Evolutionary conservation across 2,113 vertebrate species (phyloP).

Genomic region (Megaleporinus macrocephalus): DNA sequence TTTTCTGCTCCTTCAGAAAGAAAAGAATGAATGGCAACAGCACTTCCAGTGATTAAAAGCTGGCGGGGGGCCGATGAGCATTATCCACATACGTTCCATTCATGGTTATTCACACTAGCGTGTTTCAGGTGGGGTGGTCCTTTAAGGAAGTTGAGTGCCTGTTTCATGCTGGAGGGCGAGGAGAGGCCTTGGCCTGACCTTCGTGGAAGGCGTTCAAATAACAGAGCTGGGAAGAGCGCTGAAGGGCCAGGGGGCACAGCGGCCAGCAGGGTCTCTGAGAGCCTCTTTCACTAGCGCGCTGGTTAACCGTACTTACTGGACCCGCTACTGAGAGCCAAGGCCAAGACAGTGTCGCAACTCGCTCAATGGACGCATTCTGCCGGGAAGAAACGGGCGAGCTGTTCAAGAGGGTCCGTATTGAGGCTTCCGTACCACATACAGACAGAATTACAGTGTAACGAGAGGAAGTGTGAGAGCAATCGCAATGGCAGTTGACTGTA

Average conservation of each 20-base stretch:
- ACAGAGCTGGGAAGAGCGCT: slow-evolving; percentile 63
- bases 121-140: slow-evolving; percentile 51
- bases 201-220: slow-evolving; percentile 65
- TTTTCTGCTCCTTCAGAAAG: too few relatives aligned
- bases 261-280: slow-evolving; percentile 53
- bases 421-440: not conserved
- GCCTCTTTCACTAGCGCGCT: slow-evolving; percentile 39
- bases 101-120: not conserved
- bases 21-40: too few relatives aligned
- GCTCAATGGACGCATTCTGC: slow-evolving; percentile 15
- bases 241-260: slow-evolving; percentile 58
- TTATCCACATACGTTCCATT: not conserved
- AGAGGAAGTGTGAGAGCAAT: too few relatives aligned
- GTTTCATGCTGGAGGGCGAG: slow-evolving; percentile 60
- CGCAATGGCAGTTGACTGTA: too few relatives aligned
- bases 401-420: not conserved
- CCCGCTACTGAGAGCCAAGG: slow-evolving; percentile 51
- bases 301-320: slow-evolving; percentile 17
- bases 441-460: too few relatives aligned
- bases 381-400: slow-evolving; percentile 17
- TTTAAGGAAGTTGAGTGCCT: slow-evolving; percentile 68
- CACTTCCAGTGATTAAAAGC: too few relatives aligned
- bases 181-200: slow-evolving; percentile 63
- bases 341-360: slow-evolving; percentile 46
- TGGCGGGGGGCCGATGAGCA: too few relatives aligned